These are phyloP conservation scores for Pomatostomus ruficeps DNA, from an alignment of 2,113 vertebrate species.

Conservation along the genomic window DNA sequence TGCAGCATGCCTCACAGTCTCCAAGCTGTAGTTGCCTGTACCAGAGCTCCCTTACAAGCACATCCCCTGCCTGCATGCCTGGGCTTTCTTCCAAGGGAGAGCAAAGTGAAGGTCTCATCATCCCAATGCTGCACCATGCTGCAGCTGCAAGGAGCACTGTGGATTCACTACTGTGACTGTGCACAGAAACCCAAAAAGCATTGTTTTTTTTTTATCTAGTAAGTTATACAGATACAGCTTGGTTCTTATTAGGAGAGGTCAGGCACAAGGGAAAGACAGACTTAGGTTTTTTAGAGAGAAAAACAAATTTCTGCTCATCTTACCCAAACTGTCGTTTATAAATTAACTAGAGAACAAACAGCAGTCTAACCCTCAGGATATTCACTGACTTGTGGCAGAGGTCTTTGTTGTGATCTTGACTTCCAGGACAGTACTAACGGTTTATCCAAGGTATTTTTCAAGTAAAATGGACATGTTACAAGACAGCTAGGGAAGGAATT, in stretches of 20 bases:
- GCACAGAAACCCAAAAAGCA: neutral
- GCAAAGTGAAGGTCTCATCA: neutral
- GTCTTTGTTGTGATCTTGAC: neutral
- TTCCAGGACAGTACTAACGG: neutral
- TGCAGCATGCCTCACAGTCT: neutral
- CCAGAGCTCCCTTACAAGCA: neutral
- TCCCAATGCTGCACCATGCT: rapidly evolving
- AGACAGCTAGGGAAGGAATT: neutral
- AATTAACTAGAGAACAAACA: neutral
- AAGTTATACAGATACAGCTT: neutral
- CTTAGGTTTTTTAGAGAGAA: neutral
- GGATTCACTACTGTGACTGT: neutral
- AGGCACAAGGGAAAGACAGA: neutral
- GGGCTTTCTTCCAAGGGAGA: neutral
- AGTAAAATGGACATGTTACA: neutral
- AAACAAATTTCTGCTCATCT: neutral
- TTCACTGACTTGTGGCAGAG: neutral
- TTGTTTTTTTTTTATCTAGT: neutral
- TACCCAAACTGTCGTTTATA: neutral
- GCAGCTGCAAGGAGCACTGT: neutral
- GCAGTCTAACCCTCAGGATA: neutral
- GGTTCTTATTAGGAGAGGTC: neutral
- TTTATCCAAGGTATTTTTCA: neutral
- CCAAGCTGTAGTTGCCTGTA: neutral
- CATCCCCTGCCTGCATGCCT: neutral